Percentiles rank a stretch among this genome's conserved stretches.
These are phyloP conservation scores for Habroteleia sp. DNA, from an alignment of 2,888 invertebrate species.

Conservation along the genomic window DNA sequence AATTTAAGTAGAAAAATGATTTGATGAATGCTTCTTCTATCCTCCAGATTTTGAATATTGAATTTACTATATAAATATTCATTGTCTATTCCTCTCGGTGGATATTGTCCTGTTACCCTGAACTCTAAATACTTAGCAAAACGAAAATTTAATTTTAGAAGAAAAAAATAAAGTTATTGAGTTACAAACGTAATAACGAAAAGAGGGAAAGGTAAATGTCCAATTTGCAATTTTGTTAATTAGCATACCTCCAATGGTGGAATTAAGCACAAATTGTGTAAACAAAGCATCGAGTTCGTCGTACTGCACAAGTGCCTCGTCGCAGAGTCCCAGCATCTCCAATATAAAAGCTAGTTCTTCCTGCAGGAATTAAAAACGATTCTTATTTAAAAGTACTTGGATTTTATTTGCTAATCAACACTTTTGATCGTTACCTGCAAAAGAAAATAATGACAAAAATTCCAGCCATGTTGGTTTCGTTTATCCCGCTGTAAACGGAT, in stretches of 20 bases:
- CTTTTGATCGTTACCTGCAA: conserved; percentile 85
- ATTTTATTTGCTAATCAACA: neutral
- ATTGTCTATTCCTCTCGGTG: neutral
- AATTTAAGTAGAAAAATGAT: conserved; percentile 6
- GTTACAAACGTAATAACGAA: too few relatives aligned
- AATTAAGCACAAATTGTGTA: conserved; percentile 97
- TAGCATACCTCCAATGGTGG: conserved; percentile 87
- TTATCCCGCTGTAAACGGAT: conserved; percentile 94
- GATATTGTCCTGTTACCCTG: neutral
- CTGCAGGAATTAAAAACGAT: conserved; percentile 83
- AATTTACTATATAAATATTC: neutral
- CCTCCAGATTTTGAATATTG: neutral
- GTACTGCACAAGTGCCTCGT: conserved; percentile 97
- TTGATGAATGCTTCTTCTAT: conserved; percentile 8
- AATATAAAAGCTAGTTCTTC: conserved; percentile 97
- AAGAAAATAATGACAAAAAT: conserved; percentile 96
- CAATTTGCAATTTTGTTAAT: too few relatives aligned
- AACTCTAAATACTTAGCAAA: neutral
- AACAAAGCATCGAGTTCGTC: conserved; percentile 98
- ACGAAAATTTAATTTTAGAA: too few relatives aligned
- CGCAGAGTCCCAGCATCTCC: conserved; percentile 95
- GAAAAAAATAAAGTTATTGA: too few relatives aligned
- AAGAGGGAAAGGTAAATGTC: too few relatives aligned
- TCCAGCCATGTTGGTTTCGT: conserved; percentile 95
- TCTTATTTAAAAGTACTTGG: neutral